A percentile compares a stretch with the other conserved stretches of the same genome.
These are phyloP conservation scores for Labia minor DNA, from an alignment of 2,888 invertebrate species.

Conservation along the genomic window DNA sequence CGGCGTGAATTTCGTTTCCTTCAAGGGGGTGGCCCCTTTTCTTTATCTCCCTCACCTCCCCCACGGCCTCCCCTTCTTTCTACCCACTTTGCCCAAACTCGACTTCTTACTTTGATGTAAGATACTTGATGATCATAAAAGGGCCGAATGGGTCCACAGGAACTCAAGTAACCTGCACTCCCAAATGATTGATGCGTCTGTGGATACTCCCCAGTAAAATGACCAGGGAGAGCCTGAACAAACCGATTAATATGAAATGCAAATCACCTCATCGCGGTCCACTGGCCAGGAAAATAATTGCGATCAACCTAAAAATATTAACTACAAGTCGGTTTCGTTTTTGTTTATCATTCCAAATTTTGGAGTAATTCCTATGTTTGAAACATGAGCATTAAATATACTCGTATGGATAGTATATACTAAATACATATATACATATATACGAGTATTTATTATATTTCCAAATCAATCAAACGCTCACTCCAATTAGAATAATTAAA, in stretches of 20 bases:
- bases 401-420: too few relatives aligned
- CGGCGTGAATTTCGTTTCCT: background rate
- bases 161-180: background rate
- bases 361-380: background rate
- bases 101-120: conserved; percentile 2
- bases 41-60: background rate
- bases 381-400: too few relatives aligned
- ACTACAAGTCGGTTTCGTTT: background rate
- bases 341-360: background rate
- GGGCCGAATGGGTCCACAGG: background rate
- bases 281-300: background rate
- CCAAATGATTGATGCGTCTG: background rate
- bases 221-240: background rate
- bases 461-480: too few relatives aligned
- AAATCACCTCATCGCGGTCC: background rate
- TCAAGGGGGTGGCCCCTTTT: background rate
- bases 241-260: background rate
- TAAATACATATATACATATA: too few relatives aligned
- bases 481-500: too few relatives aligned
- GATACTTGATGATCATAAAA: background rate
- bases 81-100: background rate
- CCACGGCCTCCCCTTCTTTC: background rate
- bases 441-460: too few relatives aligned
- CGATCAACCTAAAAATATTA: background rate
- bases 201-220: background rate